These are phyloP conservation scores for Raphicerus campestris DNA, from an alignment of 2,113 vertebrate genomes.

Conservation along the genomic window DNA sequence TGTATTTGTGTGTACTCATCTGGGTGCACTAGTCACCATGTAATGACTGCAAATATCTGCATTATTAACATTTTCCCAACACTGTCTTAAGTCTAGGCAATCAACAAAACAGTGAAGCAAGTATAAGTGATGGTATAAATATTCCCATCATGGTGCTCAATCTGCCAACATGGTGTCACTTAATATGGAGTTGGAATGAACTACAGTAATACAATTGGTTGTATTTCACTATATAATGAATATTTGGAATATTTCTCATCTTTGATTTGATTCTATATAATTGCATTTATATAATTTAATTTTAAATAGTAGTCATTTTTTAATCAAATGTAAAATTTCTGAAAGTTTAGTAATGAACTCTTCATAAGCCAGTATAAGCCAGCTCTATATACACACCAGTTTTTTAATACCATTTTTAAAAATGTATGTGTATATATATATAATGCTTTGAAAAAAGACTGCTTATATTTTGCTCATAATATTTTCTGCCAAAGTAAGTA, in stretches of 20 bases:
- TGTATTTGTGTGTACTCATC: fast-evolving
- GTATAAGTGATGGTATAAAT: not conserved
- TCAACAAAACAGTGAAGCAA: not conserved
- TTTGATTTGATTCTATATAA: not conserved
- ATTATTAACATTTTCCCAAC: not conserved
- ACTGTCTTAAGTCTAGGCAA: not conserved
- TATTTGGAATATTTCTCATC: not conserved
- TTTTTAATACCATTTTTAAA: not conserved
- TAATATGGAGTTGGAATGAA: not conserved
- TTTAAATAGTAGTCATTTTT: not conserved
- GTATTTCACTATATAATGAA: not conserved
- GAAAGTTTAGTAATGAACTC: not conserved
- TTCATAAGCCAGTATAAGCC: not conserved
- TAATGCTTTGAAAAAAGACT: not conserved
- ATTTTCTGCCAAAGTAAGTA: not conserved
- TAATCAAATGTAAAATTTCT: not conserved
- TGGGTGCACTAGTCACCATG: not conserved
- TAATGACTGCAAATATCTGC: not conserved
- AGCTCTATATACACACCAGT: not conserved
- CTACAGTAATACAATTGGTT: not conserved
- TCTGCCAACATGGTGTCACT: not conserved
- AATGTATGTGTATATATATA: not conserved
- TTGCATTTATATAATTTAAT: not conserved
- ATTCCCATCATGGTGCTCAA: not conserved
- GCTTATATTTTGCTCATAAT: not conserved